Base-by-base conservation (phyloP, 2,888 invertebrate genomes). In the Anaspis maculata region DNA sequence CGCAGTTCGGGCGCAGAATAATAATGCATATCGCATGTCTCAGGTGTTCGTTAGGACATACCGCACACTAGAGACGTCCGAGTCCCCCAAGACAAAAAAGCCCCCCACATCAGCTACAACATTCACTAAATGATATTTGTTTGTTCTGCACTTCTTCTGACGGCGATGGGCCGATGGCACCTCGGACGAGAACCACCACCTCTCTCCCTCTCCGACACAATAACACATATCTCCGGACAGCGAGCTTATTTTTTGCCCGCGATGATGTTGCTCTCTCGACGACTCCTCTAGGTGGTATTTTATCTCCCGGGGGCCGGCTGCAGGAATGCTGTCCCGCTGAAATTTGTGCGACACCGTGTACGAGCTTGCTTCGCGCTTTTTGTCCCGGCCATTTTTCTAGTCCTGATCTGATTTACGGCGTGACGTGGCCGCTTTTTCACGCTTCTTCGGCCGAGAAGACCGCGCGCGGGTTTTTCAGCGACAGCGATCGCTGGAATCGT, bases 91-190 rank as follows among this genome's bases (percentile, higher is more conserved):
- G 19, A 19, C 27, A 37, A 25, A 43, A 47, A 47, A 46, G 41
- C 37, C 34, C 29, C 34, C 45, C 23, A 37, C 19, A 26, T 26
- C 14, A 19, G 37, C 43, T 30, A 43, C 44, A 48, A 41, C 47
- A 48, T 51, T 49, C 50, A 47, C 46, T 32, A 44, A 48, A 46
- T 44, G 48, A 46, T 46, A 47, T 51, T 54, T 56, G 54, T 57
- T 53, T 55, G 55, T 56, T 44, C 45, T 51, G 54, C 55, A 54
- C 55, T 54, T 51, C 51, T 51, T 51, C 30, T 33, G 46, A 41
- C 47, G 52, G 51, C 54, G 49, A 45, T 44, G 46, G n/a, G n/a
- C n/a, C n/a, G n/a, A n/a, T n/a, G n/a, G n/a, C n/a, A n/a, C n/a
- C n/a, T n/a, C n/a, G n/a, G n/a, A n/a, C n/a, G n/a, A n/a, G n/a